Percentiles rank a stretch among this genome's conserved stretches.
These are phyloP conservation scores for Struthidea cinerea DNA, from an alignment of 2,113 vertebrate species.

Conservation along the genomic window DNA sequence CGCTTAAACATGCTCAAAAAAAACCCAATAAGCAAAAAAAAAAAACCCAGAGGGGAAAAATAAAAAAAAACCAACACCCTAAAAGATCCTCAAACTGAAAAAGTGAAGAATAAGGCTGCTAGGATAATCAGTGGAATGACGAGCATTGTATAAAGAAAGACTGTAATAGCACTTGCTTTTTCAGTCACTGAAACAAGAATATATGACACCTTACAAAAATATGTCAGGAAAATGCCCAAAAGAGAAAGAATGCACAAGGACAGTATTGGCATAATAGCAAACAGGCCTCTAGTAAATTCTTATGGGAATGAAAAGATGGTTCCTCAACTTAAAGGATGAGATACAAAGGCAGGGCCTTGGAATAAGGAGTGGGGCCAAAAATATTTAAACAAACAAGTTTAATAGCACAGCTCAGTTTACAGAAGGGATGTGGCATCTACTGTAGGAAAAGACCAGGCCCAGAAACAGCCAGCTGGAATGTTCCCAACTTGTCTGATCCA, in stretches of 20 bases:
- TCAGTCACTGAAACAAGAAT: background rate
- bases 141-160: background rate
- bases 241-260: background rate
- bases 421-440: background rate
- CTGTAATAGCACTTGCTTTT: slow-evolving; percentile 9
- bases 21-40: background rate
- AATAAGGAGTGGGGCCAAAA: background rate
- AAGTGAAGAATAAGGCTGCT: slow-evolving; percentile 3
- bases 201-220: background rate
- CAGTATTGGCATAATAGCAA: background rate
- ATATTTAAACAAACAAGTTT: background rate
- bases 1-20: background rate
- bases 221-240: background rate
- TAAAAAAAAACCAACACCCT: background rate
- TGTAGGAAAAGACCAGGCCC: background rate
- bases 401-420: background rate
- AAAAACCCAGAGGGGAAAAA: background rate
- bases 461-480: background rate
- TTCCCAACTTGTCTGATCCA: background rate
- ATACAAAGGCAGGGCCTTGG: background rate
- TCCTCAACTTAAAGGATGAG: background rate
- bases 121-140: background rate
- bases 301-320: background rate
- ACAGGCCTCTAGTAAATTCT: background rate
- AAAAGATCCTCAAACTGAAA: background rate